Percentiles rank a stretch among this genome's conserved stretches.
phyloP scores from a whole-genome alignment of 2,113 vertebrate species.

The Rattus rattus region DNA sequence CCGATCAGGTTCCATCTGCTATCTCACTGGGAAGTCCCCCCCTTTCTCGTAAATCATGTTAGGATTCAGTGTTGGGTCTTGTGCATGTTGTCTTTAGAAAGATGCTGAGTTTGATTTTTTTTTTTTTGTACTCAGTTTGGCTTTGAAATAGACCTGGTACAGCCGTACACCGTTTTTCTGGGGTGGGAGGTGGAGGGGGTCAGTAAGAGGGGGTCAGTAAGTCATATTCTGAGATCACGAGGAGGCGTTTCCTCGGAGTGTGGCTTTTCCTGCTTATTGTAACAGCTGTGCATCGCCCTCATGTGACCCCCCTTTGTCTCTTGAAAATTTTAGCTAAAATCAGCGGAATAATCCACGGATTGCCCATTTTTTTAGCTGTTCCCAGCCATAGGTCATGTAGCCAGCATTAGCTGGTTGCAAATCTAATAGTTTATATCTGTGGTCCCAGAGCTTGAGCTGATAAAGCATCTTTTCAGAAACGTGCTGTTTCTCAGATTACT shows the following conservation, averaged over 20 bases:
- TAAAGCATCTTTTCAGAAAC: background rate
- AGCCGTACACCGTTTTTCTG: background rate
- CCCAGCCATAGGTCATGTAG: background rate
- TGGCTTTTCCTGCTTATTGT: slow-evolving; percentile 2
- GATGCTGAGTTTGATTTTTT: background rate
- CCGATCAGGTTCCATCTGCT: background rate
- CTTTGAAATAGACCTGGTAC: background rate
- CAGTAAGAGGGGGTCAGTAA: background rate
- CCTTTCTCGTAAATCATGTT: background rate
- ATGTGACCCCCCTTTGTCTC: background rate
- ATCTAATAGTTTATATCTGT: background rate
- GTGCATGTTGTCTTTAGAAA: background rate
- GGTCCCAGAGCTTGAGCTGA: background rate
- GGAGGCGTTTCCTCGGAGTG: slow-evolving; percentile 40
- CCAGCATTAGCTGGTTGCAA: background rate
- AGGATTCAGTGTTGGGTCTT: background rate
- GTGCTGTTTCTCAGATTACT: background rate
- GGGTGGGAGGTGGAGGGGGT: background rate
- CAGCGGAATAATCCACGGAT: background rate
- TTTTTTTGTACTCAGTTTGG: background rate
- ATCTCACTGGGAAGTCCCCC: background rate
- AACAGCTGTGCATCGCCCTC: background rate
- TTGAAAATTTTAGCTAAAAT: slow-evolving; percentile 30
- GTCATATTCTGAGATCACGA: slow-evolving; percentile 32
- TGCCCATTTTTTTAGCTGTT: background rate